These are phyloP conservation scores for Nycticebus coucang DNA, from an alignment of 2,113 vertebrate species.

Conservation along the genomic window DNA sequence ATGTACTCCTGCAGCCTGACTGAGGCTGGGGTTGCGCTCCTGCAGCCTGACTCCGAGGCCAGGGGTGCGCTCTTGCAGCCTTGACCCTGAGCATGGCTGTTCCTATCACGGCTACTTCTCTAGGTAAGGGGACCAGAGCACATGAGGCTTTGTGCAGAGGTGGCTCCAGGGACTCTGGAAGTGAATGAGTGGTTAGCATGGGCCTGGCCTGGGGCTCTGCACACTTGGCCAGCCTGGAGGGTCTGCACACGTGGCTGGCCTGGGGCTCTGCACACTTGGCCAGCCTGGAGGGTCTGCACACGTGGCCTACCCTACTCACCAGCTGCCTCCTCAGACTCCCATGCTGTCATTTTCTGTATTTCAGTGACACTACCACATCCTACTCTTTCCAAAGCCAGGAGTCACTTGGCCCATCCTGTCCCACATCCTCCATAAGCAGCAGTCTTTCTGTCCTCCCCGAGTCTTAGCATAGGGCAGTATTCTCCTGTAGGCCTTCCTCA, in stretches of 20 bases:
- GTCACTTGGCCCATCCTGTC: not conserved
- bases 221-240: too few relatives aligned
- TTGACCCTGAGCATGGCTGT: not conserved
- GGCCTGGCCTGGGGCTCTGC: too few relatives aligned
- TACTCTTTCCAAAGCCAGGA: not conserved
- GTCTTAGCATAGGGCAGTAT: rapidly evolving
- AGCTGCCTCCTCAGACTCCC: not conserved
- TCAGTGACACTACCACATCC: too few relatives aligned
- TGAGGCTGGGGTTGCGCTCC: too few relatives aligned
- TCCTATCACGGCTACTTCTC: not conserved
- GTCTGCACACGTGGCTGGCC: rapidly evolving
- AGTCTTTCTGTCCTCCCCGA: not conserved
- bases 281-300: not conserved
- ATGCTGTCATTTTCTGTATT: not conserved
- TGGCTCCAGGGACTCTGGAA: not conserved
- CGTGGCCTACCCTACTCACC: not conserved
- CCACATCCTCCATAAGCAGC: not conserved
- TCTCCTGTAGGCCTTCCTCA: not conserved
- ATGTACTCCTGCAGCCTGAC: too few relatives aligned
- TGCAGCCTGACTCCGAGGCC: too few relatives aligned
- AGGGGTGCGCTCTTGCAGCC: not conserved
- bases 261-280: too few relatives aligned
- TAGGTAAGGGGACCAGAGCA: not conserved
- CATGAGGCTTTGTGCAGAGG: not conserved
- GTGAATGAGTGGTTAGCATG: too few relatives aligned